Evolutionary conservation across 2,888 invertebrate species (phyloP), one percentile per base, ranked within the genome.

Genomic region (Agrochola lota): DNA sequence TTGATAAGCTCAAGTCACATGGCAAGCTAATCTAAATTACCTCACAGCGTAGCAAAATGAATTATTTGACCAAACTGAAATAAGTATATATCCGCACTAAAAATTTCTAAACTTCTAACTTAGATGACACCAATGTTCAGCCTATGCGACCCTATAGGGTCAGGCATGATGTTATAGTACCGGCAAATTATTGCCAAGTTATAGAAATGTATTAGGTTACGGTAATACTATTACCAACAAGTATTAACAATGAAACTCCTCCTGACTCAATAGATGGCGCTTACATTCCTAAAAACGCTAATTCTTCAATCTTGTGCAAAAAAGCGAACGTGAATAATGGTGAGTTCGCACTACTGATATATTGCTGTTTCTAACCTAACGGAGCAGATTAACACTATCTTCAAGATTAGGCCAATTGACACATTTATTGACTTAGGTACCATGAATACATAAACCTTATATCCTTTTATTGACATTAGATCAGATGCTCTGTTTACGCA

Each of bases 321-420:
- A 62, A 9, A 70, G 79, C 26, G 71, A 64, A 78, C 77, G 77
- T 78, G 78, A 52, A 49, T 35, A 49, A 59, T 20, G 40, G 11
- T 59, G 30, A 52, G 43, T 43, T 8, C 63, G 43, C 66, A 35
- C 40, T 23, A 8, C 20, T 26, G 12, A 15, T 20, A 1, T 43
- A 1, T n/a, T 17, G 9, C 35, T 74, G 66, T 55, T 46, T 17
- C 60, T 62, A 73, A 40, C 35, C 23, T 17, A 30, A 40, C 17
- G 17, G n/a, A 26, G 23, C 3, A 8, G 35, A 70, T 80, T 59
- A 66, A 11, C 30, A 12, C 20, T 72, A 81, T 81, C 66, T 46
- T 55, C 17, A 60, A 49, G 15, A 43, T 43, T 70, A 57, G 43
- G 8, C 8, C 17, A 60, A 79, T 55, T 60, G 30, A 35, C 73